Evolutionary conservation across 2,888 invertebrate species (phyloP), one percentile per base, ranked within the genome.

Genomic region (Plebejus argus): DNA sequence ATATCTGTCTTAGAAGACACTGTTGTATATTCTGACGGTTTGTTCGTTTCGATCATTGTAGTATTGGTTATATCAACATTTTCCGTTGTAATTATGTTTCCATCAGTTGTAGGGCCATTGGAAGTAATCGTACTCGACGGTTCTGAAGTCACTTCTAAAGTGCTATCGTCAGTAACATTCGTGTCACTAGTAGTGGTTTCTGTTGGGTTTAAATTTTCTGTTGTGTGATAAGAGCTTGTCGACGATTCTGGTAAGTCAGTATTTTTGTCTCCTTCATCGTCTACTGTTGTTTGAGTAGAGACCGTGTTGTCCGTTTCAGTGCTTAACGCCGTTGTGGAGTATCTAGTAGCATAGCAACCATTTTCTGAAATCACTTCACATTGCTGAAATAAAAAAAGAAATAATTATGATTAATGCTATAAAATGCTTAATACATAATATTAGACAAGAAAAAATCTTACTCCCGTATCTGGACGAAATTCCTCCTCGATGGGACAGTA

Each of bases 361-460:
- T 78, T 74, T 61, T 80, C 80, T 8, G 80, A 80, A 77, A 82
- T 82, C 1, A 74, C 28, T 10, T 78, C 78, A 61, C 82, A 82
- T 76, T 70, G n/a, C 82, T 81, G 53, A 66, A 79, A 79, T 6
- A 72, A 15, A 72, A 20, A 23, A 66, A 33, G 15, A 49, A 8
- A n/a, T 20, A 20, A 58, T 45, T 12, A 10, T 10, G 10, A 39
- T 39, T 39, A 39, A 39, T 10, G 39, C 3, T 45, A 45, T 45
- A 45, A 45, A 45, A 10, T 12, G 3, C 45, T 45, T 45, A 45
- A 10, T 45, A 45, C 10, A 45, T 12, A 28, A 2, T 12, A 45
- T 45, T 12, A 45, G 45, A 45, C 45, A 45, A 58, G 7, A n/a
- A 58, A 10, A 58, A 20, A n/a, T n/a, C 76, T 20, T 56, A 78